Percentiles rank a stretch among this genome's conserved stretches.
phyloP scores from a whole-genome alignment of 2,888 invertebrate species.

The Tribolium freemani region DNA sequence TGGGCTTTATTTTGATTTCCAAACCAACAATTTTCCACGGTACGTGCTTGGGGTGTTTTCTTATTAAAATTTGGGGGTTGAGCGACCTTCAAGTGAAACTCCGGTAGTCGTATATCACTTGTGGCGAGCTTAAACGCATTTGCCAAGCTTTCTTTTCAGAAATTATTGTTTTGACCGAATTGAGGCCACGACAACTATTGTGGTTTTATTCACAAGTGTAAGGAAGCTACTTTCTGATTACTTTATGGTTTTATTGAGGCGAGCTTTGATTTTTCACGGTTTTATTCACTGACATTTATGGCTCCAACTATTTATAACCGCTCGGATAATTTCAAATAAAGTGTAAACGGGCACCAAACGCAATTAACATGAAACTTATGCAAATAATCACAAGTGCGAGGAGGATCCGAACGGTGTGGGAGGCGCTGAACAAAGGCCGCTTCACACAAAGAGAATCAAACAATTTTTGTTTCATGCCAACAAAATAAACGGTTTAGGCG shows the following conservation, averaged over 20 bases:
- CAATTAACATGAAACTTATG: too few relatives aligned
- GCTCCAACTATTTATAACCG: too few relatives aligned
- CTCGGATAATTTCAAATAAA: too few relatives aligned
- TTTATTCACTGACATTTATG: too few relatives aligned
- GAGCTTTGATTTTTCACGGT: too few relatives aligned
- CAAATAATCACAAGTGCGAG: too few relatives aligned
- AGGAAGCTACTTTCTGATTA: conserved; percentile 36
- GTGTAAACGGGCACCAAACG: too few relatives aligned
- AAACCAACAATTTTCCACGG: neutral
- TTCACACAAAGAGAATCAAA: too few relatives aligned
- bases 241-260: conserved; percentile 2
- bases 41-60: neutral
- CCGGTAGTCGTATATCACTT: conserved; percentile 28
- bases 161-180: conserved; percentile 22
- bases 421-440: too few relatives aligned
- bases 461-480: too few relatives aligned
- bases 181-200: conserved; percentile 21
- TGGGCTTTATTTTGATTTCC: neutral
- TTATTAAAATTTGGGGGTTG: neutral
- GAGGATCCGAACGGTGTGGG: too few relatives aligned
- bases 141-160: conserved; percentile 28
- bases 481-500: too few relatives aligned
- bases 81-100: conserved; percentile 16
- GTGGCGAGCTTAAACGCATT: conserved; percentile 9
- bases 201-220: neutral